A percentile compares a stretch with the other conserved stretches of the same genome.
Conservation (phyloP, 2,797 vertebrate species). For the Garrulus glandarius region DNA sequence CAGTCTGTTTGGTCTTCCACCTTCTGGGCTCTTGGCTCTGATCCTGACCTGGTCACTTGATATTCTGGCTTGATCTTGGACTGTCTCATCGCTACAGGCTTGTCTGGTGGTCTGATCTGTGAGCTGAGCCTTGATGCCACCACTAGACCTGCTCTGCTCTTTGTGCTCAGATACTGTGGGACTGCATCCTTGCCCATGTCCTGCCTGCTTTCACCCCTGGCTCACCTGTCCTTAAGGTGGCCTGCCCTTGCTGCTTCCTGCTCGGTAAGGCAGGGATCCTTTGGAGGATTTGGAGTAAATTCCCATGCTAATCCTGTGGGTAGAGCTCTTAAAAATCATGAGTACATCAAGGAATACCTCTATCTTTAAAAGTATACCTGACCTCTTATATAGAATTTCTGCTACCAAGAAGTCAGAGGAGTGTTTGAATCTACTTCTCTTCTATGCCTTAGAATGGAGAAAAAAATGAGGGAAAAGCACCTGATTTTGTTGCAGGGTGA, state of each 20-base stretch:
- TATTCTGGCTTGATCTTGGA: not conserved
- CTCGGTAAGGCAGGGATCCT: rapidly evolving
- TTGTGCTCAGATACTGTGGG: rapidly evolving
- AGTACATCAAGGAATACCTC: not conserved
- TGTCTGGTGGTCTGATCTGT: not conserved
- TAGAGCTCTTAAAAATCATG: not conserved
- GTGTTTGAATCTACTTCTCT: not conserved
- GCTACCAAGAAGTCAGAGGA: not conserved
- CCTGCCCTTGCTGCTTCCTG: not conserved
- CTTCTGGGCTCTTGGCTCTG: not conserved
- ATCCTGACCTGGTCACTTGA: not conserved
- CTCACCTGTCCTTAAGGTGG: not conserved
- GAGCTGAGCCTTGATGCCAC: not conserved
- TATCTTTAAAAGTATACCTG: not conserved
- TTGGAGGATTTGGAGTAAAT: not conserved
- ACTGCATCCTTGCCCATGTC: not conserved
- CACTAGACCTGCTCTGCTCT: not conserved
- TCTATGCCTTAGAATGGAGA: not conserved
- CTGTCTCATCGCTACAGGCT: not conserved
- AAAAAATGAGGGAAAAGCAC: not conserved
- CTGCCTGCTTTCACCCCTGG: not conserved
- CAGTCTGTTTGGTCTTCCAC: not conserved
- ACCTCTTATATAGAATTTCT: not conserved
- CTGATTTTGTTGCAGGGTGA: not conserved
- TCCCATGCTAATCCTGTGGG: not conserved